Conservation (phyloP, 2,113 vertebrate species). For the Spilogale gracilis region DNA sequence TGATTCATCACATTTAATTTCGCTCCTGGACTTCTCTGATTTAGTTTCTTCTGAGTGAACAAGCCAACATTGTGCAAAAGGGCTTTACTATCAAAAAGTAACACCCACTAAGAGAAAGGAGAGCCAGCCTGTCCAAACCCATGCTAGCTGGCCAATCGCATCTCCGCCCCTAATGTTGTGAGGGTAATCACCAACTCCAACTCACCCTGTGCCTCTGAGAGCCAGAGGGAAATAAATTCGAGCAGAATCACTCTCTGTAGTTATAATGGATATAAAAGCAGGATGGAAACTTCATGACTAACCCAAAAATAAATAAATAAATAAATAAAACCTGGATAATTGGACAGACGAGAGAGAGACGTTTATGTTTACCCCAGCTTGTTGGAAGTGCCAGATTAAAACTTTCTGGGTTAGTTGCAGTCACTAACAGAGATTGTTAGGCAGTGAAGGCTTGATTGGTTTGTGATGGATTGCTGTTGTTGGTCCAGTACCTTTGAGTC, state of each 20-base stretch:
- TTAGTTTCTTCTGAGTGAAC: conserved; percentile 66
- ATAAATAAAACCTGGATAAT: background rate
- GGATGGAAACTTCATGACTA: conserved; percentile 64
- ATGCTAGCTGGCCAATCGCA: conserved; percentile 72
- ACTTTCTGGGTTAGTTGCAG: conserved; percentile 49
- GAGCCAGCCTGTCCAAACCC: conserved; percentile 23
- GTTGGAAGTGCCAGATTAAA: conserved; percentile 34
- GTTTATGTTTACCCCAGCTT: background rate
- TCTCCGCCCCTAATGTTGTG: conserved; percentile 67
- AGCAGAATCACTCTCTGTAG: conserved; percentile 49
- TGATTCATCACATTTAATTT: conserved; percentile 61
- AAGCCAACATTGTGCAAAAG: conserved; percentile 61
- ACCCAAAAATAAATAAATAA: background rate
- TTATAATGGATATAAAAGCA: conserved; percentile 61
- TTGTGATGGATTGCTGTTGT: conserved; percentile 32
- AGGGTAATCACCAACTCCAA: conserved; percentile 76
- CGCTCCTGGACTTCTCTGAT: conserved; percentile 41
- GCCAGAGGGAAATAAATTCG: conserved; percentile 69
- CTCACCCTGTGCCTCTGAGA: conserved; percentile 52
- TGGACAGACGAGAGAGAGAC: background rate
- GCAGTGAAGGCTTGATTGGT: conserved; percentile 46
- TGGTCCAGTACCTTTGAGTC: conserved; percentile 22
- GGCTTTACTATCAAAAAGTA: conserved; percentile 50
- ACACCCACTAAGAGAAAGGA: background rate
- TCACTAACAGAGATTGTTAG: conserved; percentile 32